Evolutionary conservation across 2,113 vertebrate genomes (phyloP).

Genomic region (Dipodomys stephensi): DNA sequence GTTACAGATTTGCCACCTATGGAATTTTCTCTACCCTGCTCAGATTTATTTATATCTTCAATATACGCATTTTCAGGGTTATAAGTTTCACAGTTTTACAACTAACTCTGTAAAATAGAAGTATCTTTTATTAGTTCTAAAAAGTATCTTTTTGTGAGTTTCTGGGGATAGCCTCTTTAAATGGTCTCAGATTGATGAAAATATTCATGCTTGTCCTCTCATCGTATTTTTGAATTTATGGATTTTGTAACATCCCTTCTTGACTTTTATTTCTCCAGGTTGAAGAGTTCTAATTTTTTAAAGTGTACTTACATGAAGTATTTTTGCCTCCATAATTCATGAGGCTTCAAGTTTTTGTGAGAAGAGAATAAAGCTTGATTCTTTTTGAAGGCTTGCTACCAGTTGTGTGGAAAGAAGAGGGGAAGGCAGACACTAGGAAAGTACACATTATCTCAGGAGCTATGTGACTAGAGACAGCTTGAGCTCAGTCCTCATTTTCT

Average conservation of each 20-base stretch:
- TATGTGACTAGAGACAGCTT: background rate
- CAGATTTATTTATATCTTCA: conserved; percentile 63
- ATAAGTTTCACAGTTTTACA: conserved; percentile 69
- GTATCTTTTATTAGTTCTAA: conserved; percentile 75
- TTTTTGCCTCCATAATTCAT: conserved; percentile 69
- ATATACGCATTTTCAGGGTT: conserved; percentile 36
- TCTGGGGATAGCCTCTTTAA: conserved; percentile 64
- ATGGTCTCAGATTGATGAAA: conserved; percentile 65
- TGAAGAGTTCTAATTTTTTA: conserved; percentile 59
- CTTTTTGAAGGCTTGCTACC: background rate
- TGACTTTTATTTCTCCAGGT: conserved; percentile 69
- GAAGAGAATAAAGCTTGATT: background rate
- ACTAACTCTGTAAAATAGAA: conserved; percentile 73
- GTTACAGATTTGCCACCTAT: conserved; percentile 43
- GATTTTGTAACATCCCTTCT: conserved; percentile 64
- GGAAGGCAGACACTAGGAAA: background rate
- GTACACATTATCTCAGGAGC: background rate
- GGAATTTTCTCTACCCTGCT: conserved; percentile 52
- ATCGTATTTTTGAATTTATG: conserved; percentile 78
- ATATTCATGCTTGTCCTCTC: conserved; percentile 62
- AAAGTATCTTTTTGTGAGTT: conserved; percentile 74
- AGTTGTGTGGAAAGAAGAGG: background rate
- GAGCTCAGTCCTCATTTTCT: background rate
- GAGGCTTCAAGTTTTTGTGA: conserved; percentile 30
- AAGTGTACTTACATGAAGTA: conserved; percentile 28